phyloP scores from a whole-genome alignment of 37 sponge, comb jelly and placozoan genomes.

The Bolinopsis microptera region DNA sequence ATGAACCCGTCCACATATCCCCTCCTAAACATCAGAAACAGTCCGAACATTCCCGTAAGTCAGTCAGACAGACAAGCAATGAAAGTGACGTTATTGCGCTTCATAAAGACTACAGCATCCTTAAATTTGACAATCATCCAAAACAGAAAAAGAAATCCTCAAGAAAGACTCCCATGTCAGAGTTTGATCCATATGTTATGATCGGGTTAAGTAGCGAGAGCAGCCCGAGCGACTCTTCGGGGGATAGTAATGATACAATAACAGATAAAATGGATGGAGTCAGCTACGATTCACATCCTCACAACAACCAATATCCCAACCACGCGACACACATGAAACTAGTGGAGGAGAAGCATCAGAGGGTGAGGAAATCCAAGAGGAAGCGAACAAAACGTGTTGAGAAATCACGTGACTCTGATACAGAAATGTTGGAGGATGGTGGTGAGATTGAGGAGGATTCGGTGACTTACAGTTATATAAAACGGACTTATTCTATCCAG shows the following conservation, averaged over 20 bases:
- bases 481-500: slow-evolving; percentile 16
- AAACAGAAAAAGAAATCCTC: background rate
- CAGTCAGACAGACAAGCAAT: background rate
- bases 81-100: slow-evolving; percentile 41
- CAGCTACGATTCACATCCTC: slow-evolving; percentile 38
- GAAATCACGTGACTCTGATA: background rate
- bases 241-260: background rate
- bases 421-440: background rate
- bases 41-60: background rate
- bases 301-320: background rate
- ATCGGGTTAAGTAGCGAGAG: slow-evolving; percentile 15
- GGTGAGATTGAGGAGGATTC: slow-evolving; percentile 23
- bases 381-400: background rate
- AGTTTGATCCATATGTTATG: slow-evolving; percentile 45
- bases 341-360: slow-evolving; percentile 31
- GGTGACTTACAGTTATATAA: background rate
- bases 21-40: slow-evolving; percentile 53
- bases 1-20: background rate
- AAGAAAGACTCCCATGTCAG: background rate
- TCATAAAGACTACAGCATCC: slow-evolving; percentile 49
- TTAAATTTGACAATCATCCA: slow-evolving; percentile 2
- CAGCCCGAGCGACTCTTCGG: background rate
- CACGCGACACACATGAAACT: slow-evolving; percentile 55
- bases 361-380: background rate
- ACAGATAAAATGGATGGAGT: slow-evolving; percentile 3